phyloP scores from a whole-genome alignment of 2,113 vertebrate species.

The Dromas ardeola region DNA sequence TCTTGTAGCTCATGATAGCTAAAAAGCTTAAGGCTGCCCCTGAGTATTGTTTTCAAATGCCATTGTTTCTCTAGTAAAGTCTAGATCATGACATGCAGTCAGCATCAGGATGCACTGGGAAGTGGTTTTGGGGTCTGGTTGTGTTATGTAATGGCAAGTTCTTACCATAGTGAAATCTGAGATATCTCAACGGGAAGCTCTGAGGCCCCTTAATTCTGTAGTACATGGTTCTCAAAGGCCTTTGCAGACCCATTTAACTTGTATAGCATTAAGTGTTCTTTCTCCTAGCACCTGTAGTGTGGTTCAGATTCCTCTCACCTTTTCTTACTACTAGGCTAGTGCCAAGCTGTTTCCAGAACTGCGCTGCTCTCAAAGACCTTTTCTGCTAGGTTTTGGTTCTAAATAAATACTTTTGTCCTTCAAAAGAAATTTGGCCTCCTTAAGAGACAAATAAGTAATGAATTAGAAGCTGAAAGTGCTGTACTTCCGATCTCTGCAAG shows the following conservation, averaged over 20 bases:
- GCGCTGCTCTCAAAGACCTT: background rate
- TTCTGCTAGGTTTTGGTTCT: background rate
- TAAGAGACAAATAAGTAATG: background rate
- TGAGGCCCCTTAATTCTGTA: slow-evolving; percentile 35
- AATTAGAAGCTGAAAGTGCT: background rate
- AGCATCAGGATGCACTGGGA: slow-evolving; percentile 22
- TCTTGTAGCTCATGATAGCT: background rate
- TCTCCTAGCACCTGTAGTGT: slow-evolving; percentile 28
- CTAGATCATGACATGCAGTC: background rate
- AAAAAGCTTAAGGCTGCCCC: background rate
- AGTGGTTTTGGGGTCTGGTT: slow-evolving; percentile 6
- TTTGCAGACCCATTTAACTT: slow-evolving; percentile 17
- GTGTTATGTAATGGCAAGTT: slow-evolving; percentile 13
- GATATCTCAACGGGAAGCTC: background rate
- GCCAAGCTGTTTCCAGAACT: slow-evolving; percentile 15
- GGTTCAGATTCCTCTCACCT: slow-evolving; percentile 18
- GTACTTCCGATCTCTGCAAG: background rate
- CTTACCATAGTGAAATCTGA: slow-evolving; percentile 44
- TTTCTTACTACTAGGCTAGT: background rate
- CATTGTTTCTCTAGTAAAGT: background rate
- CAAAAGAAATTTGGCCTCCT: background rate
- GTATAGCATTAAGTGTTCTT: background rate
- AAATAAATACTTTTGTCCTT: background rate
- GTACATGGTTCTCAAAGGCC: slow-evolving; percentile 23
- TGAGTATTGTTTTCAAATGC: slow-evolving; percentile 25